Evolutionary conservation across 2,113 vertebrate genomes (phyloP).

Genomic region (Pygoscelis antarcticus): DNA sequence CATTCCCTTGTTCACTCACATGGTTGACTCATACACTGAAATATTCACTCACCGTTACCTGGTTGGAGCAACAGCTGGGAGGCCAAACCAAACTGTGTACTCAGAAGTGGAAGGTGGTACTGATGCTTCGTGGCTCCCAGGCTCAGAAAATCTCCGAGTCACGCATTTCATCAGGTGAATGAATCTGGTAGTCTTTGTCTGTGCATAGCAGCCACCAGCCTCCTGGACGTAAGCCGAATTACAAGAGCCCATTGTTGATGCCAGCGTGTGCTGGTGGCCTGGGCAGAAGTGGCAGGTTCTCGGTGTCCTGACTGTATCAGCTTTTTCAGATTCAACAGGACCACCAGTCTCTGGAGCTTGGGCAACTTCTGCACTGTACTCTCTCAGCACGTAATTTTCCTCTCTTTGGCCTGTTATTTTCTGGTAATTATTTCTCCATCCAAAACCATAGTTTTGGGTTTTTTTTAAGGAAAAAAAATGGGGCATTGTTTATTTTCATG

Average conservation of each 20-base stretch:
- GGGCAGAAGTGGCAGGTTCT: not conserved
- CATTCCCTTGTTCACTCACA: not conserved
- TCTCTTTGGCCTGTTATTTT: not conserved
- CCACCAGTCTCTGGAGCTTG: not conserved
- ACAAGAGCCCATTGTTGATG: not conserved
- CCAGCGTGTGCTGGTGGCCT: not conserved
- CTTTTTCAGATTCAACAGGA: not conserved
- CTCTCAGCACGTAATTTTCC: not conserved
- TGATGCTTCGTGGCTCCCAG: not conserved
- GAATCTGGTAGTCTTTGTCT: not conserved
- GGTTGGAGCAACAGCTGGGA: not conserved
- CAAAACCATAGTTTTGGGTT: not conserved
- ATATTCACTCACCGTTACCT: not conserved
- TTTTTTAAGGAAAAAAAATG: not conserved
- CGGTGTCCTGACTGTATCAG: not conserved
- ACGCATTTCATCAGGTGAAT: not conserved
- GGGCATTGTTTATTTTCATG: not conserved
- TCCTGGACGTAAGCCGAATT: not conserved
- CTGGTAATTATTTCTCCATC: not conserved
- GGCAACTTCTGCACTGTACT: not conserved
- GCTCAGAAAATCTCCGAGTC: not conserved
- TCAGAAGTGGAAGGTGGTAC: not conserved
- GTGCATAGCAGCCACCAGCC: not conserved
- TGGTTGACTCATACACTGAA: not conserved
- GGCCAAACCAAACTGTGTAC: not conserved